phyloP scores from a whole-genome alignment of 1,140 invertebrate species.

The Drosophila prosaltans region DNA sequence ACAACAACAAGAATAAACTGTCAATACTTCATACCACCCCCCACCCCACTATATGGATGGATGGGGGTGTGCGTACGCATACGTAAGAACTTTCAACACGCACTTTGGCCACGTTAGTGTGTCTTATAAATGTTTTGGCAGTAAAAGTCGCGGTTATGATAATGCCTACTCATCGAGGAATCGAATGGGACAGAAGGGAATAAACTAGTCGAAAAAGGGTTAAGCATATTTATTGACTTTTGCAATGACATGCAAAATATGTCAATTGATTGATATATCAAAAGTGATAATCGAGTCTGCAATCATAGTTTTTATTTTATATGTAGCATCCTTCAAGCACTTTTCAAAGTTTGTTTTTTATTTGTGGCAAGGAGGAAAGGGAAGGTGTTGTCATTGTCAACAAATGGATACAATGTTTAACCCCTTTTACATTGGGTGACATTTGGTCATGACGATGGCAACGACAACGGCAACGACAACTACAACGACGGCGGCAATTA shows the following conservation, averaged over 20 bases:
- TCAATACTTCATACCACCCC: constrained; percentile 25
- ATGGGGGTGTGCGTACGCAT: not conserved
- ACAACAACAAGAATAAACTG: too few relatives aligned
- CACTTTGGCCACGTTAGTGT: constrained; percentile 56
- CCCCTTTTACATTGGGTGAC: constrained; percentile 58
- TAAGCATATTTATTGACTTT: constrained; percentile 41
- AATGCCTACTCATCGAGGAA: constrained; percentile 73
- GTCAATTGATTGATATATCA: constrained; percentile 13
- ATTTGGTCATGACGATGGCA: constrained; percentile 48
- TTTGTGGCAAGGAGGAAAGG: not conserved
- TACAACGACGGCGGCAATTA: constrained; percentile 52
- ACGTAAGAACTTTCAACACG: constrained; percentile 60
- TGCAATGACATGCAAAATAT: constrained; percentile 39
- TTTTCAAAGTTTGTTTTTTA: not conserved
- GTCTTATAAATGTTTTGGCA: constrained; percentile 78
- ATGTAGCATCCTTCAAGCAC: too few relatives aligned
- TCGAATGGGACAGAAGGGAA: constrained; percentile 13
- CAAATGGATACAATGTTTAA: constrained; percentile 47
- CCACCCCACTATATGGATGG: constrained; percentile 16
- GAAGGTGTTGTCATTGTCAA: constrained; percentile 58
- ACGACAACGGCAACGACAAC: constrained; percentile 42
- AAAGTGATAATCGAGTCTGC: not conserved
- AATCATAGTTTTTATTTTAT: too few relatives aligned
- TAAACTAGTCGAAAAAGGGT: constrained; percentile 24
- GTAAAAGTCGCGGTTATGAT: constrained; percentile 76